These are phyloP conservation scores for Hydraecia micacea DNA, from an alignment of 2,888 invertebrate species.

Conservation along the genomic window DNA sequence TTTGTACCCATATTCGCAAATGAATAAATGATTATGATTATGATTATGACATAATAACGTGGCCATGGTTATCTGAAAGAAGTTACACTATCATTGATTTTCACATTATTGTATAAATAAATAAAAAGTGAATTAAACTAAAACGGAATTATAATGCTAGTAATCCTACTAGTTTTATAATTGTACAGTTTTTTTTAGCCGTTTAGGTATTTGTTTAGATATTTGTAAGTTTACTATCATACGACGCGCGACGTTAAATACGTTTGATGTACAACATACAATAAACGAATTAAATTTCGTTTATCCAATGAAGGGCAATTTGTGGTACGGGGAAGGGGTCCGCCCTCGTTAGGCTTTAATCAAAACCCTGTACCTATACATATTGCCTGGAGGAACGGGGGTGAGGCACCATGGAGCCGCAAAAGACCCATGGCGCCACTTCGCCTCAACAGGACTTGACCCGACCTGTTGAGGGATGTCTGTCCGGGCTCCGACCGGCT, in stretches of 20 bases:
- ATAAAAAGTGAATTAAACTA: too few species aligned
- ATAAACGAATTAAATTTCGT: background rate
- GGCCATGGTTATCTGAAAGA: too few species aligned
- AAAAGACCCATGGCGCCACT: constrained; percentile 42
- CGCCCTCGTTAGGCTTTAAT: constrained; percentile 18
- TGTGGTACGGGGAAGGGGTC: constrained; percentile 23
- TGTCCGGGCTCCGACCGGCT: background rate
- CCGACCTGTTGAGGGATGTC: background rate
- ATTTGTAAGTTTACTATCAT: background rate
- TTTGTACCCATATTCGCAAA: too few species aligned
- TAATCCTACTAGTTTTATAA: too few species aligned
- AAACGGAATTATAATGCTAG: too few species aligned
- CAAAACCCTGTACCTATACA: constrained; percentile 13
- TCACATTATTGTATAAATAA: too few species aligned
- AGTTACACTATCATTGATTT: too few species aligned
- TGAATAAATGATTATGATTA: too few species aligned
- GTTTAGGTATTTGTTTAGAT: too few species aligned
- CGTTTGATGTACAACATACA: background rate
- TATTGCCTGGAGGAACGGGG: constrained; percentile 34
- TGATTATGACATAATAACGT: too few species aligned
- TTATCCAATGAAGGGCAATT: background rate
- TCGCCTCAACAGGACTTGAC: background rate
- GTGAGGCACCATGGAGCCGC: constrained; percentile 47
- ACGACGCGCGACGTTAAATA: background rate
- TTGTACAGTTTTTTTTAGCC: too few species aligned